phyloP scores from a whole-genome alignment of 2,888 invertebrate genomes.

The Tolmerus cingulatus region DNA sequence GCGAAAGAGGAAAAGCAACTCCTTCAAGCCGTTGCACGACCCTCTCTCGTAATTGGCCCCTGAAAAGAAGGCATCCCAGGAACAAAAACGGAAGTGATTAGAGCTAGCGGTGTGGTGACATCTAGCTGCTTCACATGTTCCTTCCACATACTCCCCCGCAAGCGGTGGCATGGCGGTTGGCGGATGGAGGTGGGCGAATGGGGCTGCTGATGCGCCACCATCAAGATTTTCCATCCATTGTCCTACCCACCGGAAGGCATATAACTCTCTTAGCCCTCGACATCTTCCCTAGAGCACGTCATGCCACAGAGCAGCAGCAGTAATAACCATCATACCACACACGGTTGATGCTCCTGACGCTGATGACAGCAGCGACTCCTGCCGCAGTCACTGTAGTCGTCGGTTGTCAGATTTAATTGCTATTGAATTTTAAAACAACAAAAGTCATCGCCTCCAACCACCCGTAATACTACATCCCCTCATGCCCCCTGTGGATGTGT shows the following conservation, averaged over 20 bases:
- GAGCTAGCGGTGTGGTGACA: not conserved
- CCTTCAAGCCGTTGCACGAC: not conserved
- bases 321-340: not conserved
- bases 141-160: not conserved
- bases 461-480: not conserved
- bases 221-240: constrained; percentile 11
- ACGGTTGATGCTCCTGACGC: not conserved
- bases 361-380: not conserved
- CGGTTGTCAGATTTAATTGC: constrained; percentile 48
- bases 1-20: not conserved
- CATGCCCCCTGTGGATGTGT: not conserved
- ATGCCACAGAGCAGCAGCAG: not conserved
- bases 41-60: not conserved
- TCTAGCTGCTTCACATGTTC: not conserved
- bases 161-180: not conserved
- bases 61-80: not conserved
- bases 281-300: not conserved
- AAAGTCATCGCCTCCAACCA: constrained; percentile 28
- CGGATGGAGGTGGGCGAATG: not conserved
- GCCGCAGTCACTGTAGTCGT: constrained; percentile 12
- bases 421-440: constrained; percentile 48
- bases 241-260: constrained; percentile 13
- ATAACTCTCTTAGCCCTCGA: constrained; percentile 5
- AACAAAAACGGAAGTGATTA: constrained; percentile 20
- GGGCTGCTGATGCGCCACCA: not conserved